Evolutionary conservation across 2,113 vertebrate genomes (phyloP).

Genomic region (Ciconia maguari): DNA sequence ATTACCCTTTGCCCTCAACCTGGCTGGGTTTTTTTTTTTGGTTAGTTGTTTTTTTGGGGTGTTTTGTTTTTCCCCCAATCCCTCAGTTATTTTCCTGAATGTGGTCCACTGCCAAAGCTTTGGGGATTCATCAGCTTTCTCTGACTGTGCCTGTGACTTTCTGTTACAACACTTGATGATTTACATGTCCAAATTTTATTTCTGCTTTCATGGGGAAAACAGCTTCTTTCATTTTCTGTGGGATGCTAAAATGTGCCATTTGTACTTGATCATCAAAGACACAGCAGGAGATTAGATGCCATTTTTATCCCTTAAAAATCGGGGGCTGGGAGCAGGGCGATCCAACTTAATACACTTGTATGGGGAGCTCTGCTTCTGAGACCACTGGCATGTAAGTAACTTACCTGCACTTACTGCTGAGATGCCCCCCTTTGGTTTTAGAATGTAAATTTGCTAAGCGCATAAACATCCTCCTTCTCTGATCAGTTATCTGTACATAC

Average conservation of each 20-base stretch:
- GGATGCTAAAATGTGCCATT: neutral
- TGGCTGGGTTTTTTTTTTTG: neutral
- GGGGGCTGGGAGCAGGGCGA: neutral
- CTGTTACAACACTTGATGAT: neutral
- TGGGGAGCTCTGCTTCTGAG: neutral
- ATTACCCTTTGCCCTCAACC: neutral
- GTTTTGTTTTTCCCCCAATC: accelerated
- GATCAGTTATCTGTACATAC: neutral
- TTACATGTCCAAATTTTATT: neutral
- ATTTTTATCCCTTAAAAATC: neutral
- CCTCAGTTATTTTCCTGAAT: neutral
- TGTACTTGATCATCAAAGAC: neutral
- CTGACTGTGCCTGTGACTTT: neutral
- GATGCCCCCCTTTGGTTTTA: neutral
- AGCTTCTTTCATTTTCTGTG: neutral
- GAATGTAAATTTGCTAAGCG: neutral
- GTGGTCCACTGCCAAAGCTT: neutral
- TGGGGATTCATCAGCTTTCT: neutral
- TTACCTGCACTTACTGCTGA: neutral
- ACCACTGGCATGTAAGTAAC: neutral
- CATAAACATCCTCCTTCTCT: neutral
- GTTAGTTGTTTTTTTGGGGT: neutral
- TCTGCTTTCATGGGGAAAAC: neutral
- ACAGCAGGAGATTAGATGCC: neutral
- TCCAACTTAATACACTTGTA: neutral